Percentiles rank a stretch among this genome's conserved stretches.
These are phyloP conservation scores for Allobates femoralis DNA, from an alignment of 2,797 vertebrate genomes.

Conservation along the genomic window DNA sequence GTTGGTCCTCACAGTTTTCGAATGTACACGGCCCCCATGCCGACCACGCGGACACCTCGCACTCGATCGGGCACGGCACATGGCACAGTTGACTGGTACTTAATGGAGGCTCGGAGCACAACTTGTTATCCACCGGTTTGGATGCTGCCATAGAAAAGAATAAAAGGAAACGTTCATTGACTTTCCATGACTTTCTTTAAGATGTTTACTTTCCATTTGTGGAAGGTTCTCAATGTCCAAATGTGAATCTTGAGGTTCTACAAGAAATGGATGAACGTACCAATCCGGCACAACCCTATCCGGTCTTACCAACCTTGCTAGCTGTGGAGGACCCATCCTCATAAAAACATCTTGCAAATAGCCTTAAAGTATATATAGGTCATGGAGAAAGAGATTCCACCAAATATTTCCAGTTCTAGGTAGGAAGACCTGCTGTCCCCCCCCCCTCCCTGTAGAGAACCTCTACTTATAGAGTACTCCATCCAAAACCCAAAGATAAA, in stretches of 20 bases:
- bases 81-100: conserved; percentile 92
- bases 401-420: background rate
- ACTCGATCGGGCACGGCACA: conserved; percentile 90
- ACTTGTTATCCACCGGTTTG: conserved; percentile 84
- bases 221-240: background rate
- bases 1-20: conserved; percentile 91
- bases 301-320: background rate
- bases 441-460: no score
- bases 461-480: no score
- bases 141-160: conserved; percentile 77
- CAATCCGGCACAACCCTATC: background rate
- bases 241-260: background rate
- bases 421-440: no score
- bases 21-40: conserved; percentile 96
- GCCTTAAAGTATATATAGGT: no score
- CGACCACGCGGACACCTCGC: conserved; percentile 90
- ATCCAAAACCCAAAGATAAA: no score
- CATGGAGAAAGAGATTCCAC: background rate
- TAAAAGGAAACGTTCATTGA: background rate
- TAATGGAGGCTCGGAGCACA: conserved; percentile 82
- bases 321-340: background rate
- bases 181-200: no score
- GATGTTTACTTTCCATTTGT: background rate
- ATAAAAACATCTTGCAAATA: background rate
- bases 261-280: no score